Evolutionary conservation across 2,797 vertebrate species (phyloP).

Genomic region (Macropus fuliginosus): DNA sequence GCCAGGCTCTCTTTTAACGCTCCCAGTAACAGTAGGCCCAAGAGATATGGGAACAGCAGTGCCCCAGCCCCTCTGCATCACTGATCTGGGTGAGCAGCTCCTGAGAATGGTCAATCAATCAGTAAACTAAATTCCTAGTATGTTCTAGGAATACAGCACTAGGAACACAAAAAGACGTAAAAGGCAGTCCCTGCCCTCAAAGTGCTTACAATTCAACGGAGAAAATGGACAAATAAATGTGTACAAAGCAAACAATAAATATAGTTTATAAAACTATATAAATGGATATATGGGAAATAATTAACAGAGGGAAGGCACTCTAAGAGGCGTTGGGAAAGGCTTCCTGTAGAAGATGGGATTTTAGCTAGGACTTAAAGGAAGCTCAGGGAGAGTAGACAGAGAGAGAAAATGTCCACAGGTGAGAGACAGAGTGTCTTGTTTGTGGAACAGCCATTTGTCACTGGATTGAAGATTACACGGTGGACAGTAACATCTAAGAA

Average conservation of each 20-base stretch:
- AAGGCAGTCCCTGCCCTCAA: background rate
- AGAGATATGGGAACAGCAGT: background rate
- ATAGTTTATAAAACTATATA: too few relatives aligned
- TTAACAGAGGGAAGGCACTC: background rate
- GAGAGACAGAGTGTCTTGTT: background rate
- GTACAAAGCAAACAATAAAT: background rate
- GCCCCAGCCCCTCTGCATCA: background rate
- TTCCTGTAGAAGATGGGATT: background rate
- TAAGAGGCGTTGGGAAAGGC: background rate
- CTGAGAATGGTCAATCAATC: background rate
- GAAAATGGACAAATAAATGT: background rate
- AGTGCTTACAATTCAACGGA: background rate
- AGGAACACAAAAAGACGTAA: background rate
- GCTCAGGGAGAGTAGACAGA: background rate
- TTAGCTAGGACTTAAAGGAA: background rate
- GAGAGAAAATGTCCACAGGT: background rate
- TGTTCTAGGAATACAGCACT: background rate
- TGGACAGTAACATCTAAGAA: background rate
- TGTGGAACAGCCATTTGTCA: background rate
- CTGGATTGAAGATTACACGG: background rate
- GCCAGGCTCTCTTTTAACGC: background rate
- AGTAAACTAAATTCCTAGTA: background rate
- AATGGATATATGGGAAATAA: background rate
- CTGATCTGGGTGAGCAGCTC: background rate
- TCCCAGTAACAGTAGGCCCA: background rate